phyloP scores from a whole-genome alignment of 2,113 vertebrate species.

The Pimephales promelas region DNA sequence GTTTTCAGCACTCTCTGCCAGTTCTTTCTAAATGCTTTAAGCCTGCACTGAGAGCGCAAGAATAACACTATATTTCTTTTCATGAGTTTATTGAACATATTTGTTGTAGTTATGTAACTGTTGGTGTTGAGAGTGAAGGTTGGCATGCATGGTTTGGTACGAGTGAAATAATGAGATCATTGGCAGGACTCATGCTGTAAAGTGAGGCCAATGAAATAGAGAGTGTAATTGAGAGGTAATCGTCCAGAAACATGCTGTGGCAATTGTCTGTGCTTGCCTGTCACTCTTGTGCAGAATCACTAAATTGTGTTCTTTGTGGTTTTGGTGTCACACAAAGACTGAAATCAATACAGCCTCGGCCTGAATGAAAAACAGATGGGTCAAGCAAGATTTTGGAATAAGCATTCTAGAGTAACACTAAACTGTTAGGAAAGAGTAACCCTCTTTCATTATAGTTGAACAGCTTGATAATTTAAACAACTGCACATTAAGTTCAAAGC shows the following conservation, averaged over 20 bases:
- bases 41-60: neutral
- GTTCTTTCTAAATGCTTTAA: neutral
- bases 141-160: neutral
- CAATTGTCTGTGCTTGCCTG: neutral
- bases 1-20: neutral
- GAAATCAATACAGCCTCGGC: conserved; percentile 2
- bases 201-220: neutral
- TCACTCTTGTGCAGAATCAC: conserved; percentile 6
- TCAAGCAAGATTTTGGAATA: conserved; percentile 25
- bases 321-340: neutral
- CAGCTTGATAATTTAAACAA: neutral
- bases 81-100: neutral
- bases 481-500: neutral
- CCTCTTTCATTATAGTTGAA: neutral
- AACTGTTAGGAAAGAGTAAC: neutral
- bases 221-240: neutral
- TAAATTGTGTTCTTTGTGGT: conserved; percentile 22
- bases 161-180: neutral
- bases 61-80: conserved; percentile 8
- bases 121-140: conserved; percentile 16
- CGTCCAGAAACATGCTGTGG: neutral
- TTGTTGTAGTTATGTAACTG: conserved; percentile 28
- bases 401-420: neutral
- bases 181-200: neutral
- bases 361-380: conserved; percentile 38